phyloP scores from a whole-genome alignment of 2,113 vertebrate genomes.

The Hassar affinis region DNA sequence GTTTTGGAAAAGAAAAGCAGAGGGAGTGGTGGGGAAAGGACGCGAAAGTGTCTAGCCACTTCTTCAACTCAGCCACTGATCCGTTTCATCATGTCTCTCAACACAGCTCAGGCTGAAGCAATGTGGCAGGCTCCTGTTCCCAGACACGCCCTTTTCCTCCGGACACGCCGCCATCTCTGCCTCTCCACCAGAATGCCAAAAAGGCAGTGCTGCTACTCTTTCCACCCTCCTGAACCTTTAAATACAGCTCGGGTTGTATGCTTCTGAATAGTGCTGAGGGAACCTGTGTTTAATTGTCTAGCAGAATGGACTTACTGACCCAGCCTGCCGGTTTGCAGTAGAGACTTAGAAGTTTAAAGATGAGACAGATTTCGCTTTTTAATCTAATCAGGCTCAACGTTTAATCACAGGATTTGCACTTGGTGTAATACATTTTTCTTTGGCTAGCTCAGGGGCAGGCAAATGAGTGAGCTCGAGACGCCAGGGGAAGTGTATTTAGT shows the following conservation, averaged over 20 bases:
- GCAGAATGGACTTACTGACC: neutral
- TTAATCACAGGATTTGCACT: neutral
- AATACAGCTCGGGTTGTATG: neutral
- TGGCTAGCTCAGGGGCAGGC: neutral
- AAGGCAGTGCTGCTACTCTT: neutral
- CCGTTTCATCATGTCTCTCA: conserved; percentile 40
- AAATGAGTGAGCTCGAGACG: neutral
- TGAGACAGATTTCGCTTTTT: neutral
- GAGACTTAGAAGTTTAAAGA: neutral
- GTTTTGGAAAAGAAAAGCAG: neutral
- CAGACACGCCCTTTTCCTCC: conserved; percentile 36
- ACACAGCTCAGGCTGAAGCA: conserved; percentile 20
- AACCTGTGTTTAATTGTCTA: neutral
- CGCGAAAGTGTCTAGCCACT: neutral
- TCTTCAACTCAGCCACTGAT: neutral
- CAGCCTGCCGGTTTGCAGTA: neutral
- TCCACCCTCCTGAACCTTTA: neutral
- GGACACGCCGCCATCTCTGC: neutral
- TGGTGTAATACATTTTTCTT: neutral
- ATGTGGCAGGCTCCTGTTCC: conserved; percentile 28
- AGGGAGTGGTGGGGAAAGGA: neutral
- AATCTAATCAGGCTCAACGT: neutral
- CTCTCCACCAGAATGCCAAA: conserved; percentile 29
- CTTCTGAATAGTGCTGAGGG: neutral
- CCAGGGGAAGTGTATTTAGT: neutral